Conservation (phyloP, 2,888 invertebrate genomes). For the Scelioninae gen. 2 region DNA sequence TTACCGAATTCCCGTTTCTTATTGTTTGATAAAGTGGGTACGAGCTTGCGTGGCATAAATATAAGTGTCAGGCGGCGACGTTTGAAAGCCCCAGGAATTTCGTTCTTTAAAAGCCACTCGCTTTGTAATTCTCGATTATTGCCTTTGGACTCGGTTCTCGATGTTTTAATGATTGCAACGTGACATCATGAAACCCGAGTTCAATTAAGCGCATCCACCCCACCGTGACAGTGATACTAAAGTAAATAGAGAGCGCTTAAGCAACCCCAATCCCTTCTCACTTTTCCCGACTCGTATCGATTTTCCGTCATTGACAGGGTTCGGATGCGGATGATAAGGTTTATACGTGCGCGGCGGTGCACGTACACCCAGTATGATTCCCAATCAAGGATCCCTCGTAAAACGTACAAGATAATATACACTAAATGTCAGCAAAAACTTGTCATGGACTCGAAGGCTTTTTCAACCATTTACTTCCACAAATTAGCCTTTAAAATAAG, state of each 20-base stretch:
- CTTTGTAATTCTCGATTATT: slow-evolving; percentile 38
- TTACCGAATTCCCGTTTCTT: no score
- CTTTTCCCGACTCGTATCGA: slow-evolving; percentile 61
- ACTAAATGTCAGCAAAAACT: slow-evolving; percentile 41
- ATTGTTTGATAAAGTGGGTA: slow-evolving; percentile 21
- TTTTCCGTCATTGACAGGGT: slow-evolving; percentile 64
- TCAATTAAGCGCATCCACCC: slow-evolving; percentile 38
- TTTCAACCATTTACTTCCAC: slow-evolving; percentile 1
- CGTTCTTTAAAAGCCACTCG: slow-evolving; percentile 35
- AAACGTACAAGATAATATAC: slow-evolving; percentile 40
- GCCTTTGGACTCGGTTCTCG: slow-evolving; percentile 20
- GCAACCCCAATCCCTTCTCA: slow-evolving; percentile 24
- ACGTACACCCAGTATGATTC: slow-evolving; percentile 37
- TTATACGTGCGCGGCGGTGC: slow-evolving; percentile 35
- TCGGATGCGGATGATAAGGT: slow-evolving; percentile 63
- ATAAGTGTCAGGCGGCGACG: slow-evolving; percentile 27
- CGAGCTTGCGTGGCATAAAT: slow-evolving; percentile 25
- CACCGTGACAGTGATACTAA: slow-evolving; percentile 28
- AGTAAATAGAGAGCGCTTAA: slow-evolving; percentile 53
- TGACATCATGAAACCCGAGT: slow-evolving; percentile 23
- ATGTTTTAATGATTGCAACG: slow-evolving; percentile 41
- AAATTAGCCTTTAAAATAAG: slow-evolving; percentile 13
- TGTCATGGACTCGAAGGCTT: slow-evolving; percentile 3
- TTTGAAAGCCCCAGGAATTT: slow-evolving; percentile 19
- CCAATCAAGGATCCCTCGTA: slow-evolving; percentile 46